phyloP scores from a whole-genome alignment of 2,113 vertebrate genomes.

The Charadrius vociferus region DNA sequence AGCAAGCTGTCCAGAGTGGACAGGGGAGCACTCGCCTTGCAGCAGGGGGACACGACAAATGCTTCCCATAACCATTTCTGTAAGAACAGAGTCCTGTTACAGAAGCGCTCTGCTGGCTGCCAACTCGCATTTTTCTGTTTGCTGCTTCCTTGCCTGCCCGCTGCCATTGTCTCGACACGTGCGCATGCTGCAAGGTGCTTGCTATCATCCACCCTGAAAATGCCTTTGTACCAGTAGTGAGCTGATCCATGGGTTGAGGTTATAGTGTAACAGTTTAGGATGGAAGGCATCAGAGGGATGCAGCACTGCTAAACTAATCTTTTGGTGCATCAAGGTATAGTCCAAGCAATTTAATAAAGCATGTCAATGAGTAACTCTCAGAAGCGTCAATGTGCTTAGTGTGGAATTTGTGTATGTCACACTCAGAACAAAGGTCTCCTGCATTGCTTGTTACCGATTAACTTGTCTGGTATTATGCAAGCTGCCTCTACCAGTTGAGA shows the following conservation, averaged over 20 bases:
- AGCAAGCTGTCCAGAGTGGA: not conserved
- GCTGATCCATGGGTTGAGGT: not conserved
- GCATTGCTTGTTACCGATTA: slow-evolving; percentile 67
- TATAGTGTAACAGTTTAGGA: not conserved
- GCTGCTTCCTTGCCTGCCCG: not conserved
- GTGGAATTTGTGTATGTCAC: slow-evolving; percentile 41
- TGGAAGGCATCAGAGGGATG: not conserved
- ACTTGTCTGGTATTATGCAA: slow-evolving; percentile 59
- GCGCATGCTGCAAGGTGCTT: not conserved
- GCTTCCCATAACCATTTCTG: not conserved
- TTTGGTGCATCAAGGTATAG: not conserved
- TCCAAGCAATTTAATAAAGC: slow-evolving; percentile 26
- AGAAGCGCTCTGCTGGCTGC: not conserved
- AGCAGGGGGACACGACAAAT: fast-evolving
- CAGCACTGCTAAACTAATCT: not conserved
- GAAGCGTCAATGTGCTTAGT: slow-evolving; percentile 45
- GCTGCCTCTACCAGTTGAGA: slow-evolving; percentile 8
- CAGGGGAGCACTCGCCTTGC: not conserved
- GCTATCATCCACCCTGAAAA: not conserved
- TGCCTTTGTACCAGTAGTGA: not conserved
- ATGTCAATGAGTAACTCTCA: slow-evolving; percentile 69
- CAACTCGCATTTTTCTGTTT: not conserved
- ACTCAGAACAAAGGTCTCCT: slow-evolving; percentile 73
- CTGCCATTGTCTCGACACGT: not conserved
- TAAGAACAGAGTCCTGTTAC: not conserved